These are phyloP conservation scores for Aldabrachelys gigantea DNA, from an alignment of 2,113 vertebrate genomes.

Conservation along the genomic window DNA sequence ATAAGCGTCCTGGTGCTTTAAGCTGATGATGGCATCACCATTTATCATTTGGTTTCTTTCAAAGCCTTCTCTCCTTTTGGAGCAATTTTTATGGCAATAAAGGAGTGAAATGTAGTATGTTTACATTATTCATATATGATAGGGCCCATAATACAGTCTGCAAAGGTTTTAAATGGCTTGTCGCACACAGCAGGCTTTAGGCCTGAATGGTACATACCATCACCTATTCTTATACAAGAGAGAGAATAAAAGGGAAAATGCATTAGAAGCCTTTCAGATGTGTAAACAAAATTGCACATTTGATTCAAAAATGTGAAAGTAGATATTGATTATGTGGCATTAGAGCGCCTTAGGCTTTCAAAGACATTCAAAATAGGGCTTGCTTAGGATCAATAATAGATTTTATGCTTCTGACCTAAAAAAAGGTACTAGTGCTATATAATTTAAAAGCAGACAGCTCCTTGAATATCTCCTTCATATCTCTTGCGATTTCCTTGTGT, in stretches of 20 bases:
- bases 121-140: not conserved
- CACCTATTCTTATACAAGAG: not conserved
- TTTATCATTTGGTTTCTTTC: not conserved
- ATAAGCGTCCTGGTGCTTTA: not conserved
- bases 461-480: not conserved
- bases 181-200: not conserved
- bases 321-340: constrained; percentile 71
- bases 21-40: constrained; percentile 26
- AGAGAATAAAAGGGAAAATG: constrained; percentile 29
- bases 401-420: constrained; percentile 69
- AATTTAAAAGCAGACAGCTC: constrained; percentile 43
- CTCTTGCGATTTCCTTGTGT: not conserved
- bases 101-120: not conserved
- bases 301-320: constrained; percentile 48
- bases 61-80: not conserved
- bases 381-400: constrained; percentile 69
- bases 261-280: constrained; percentile 54
- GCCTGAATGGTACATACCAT: not conserved
- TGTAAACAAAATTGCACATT: constrained; percentile 57
- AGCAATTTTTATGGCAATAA: constrained; percentile 12
- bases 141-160: not conserved
- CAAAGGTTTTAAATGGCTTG: constrained; percentile 28
- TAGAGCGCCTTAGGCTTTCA: constrained; percentile 65
- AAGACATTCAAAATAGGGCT: constrained; percentile 68
- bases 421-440: constrained; percentile 17